A percentile compares a stretch with the other conserved stretches of the same genome.
Evolutionary conservation across 2,113 vertebrate genomes (phyloP).

Genomic region (Callipepla squamata): DNA sequence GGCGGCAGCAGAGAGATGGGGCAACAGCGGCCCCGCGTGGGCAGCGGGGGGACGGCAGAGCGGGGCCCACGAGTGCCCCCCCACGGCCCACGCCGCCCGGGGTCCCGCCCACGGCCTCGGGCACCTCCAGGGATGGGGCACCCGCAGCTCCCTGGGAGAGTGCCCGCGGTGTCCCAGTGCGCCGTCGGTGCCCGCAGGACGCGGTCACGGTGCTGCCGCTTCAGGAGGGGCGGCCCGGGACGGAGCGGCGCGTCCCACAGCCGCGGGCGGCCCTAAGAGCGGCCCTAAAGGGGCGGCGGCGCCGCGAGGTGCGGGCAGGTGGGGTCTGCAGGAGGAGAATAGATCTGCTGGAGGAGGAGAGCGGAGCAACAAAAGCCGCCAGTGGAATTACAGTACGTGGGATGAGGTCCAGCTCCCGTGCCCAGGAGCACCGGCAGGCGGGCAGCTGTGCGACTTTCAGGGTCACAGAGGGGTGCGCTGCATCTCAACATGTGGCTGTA

Average conservation of each 20-base stretch:
- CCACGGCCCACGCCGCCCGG: no score
- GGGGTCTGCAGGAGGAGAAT: neutral
- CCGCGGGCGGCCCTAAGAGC: neutral
- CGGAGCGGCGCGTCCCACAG: accelerated
- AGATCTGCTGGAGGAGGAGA: neutral
- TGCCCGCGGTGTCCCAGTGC: neutral
- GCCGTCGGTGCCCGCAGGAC: neutral
- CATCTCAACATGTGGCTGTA: slow-evolving; percentile 36
- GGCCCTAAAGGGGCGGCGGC: neutral
- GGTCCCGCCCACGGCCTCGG: no score
- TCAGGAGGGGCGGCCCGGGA: neutral
- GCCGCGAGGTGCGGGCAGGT: neutral
- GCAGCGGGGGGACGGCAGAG: no score
- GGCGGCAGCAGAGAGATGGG: no score
- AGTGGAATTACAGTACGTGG: neutral
- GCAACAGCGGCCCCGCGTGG: no score
- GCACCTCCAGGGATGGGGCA: no score
- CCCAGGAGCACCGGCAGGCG: neutral
- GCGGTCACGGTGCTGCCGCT: neutral
- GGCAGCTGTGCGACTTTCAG: neutral
- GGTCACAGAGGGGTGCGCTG: neutral
- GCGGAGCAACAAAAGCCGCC: neutral
- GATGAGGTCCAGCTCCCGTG: neutral
- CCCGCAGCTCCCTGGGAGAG: neutral
- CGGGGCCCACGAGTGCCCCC: no score